Conservation (phyloP, 2,797 vertebrate genomes). For the Sebastes elongatus region DNA sequence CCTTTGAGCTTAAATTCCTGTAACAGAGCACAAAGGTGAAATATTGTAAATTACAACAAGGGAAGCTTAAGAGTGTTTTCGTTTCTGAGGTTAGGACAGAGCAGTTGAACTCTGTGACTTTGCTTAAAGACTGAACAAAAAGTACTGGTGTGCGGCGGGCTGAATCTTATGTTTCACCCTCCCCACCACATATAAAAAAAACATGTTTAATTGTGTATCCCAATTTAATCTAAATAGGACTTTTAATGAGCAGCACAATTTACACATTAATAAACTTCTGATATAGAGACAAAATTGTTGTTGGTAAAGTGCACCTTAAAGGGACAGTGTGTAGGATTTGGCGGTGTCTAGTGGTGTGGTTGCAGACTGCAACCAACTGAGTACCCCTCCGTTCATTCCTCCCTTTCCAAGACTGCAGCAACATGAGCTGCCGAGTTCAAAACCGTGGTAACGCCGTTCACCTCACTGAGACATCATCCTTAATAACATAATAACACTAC, state of each 20-base stretch:
- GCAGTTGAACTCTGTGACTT: neutral
- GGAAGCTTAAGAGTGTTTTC: slow-evolving; percentile 11
- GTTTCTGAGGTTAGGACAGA: neutral
- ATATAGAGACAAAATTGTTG: neutral
- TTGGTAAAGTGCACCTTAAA: neutral
- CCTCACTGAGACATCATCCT: too few relatives aligned
- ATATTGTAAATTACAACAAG: slow-evolving; percentile 31
- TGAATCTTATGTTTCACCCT: neutral
- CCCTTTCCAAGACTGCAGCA: too few relatives aligned
- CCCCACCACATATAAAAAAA: neutral
- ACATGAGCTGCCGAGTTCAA: too few relatives aligned
- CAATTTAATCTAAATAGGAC: neutral
- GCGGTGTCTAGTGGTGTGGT: too few relatives aligned
- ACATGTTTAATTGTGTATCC: neutral
- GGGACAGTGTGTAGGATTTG: neutral
- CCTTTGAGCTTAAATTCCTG: slow-evolving; percentile 41
- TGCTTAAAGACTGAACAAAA: neutral
- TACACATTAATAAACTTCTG: neutral
- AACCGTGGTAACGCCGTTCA: too few relatives aligned
- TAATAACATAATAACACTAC: too few relatives aligned
- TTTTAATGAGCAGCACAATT: neutral
- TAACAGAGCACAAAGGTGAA: slow-evolving; percentile 18
- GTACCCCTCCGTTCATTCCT: too few relatives aligned
- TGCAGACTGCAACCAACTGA: too few relatives aligned
- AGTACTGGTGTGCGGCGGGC: neutral